A percentile compares a stretch with the other conserved stretches of the same genome.
phyloP scores from a whole-genome alignment of 92 coral and sea anemone genomes.

The Scolanthus callimorphus region DNA sequence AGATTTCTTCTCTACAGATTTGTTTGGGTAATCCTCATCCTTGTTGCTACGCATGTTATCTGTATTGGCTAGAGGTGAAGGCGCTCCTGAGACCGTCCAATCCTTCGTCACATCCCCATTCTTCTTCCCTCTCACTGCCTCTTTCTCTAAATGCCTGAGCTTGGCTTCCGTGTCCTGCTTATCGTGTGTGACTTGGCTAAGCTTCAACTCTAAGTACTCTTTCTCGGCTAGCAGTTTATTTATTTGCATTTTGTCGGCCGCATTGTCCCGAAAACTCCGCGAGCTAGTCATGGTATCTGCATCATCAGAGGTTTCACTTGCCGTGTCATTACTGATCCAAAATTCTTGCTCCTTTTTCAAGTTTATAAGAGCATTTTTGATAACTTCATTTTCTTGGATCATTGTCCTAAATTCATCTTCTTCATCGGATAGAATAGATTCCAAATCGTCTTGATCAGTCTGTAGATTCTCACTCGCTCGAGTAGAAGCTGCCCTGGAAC shows the following conservation, averaged over 20 bases:
- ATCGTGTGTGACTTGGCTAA: conserved; percentile 49
- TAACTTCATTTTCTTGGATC: conserved; percentile 37
- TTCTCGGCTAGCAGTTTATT: conserved; percentile 58
- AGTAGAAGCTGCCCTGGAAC: conserved; percentile 17
- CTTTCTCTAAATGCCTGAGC: conserved; percentile 58
- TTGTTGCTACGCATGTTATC: background rate
- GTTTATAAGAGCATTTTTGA: conserved; percentile 46
- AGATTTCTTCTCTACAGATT: background rate
- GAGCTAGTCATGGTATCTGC: conserved; percentile 26
- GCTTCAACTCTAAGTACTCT: conserved; percentile 53
- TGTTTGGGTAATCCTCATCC: background rate
- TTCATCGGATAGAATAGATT: conserved; percentile 36
- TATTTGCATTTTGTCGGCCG: conserved; percentile 31
- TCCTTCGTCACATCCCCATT: conserved; percentile 19
- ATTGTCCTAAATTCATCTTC: conserved; percentile 44
- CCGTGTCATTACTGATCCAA: conserved; percentile 43
- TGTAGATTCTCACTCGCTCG: conserved; percentile 10
- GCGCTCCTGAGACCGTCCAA: too few species aligned
- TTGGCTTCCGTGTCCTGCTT: conserved; percentile 56
- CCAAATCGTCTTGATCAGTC: background rate
- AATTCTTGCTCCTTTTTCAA: conserved; percentile 39
- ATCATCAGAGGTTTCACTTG: conserved; percentile 79
- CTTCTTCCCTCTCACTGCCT: conserved; percentile 26
- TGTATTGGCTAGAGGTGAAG: background rate
- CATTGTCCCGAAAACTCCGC: conserved; percentile 20